Evolutionary conservation across 2,888 invertebrate species (phyloP), one percentile per base, ranked within the genome.

Genomic region (Drosophila parthenogenetica): DNA sequence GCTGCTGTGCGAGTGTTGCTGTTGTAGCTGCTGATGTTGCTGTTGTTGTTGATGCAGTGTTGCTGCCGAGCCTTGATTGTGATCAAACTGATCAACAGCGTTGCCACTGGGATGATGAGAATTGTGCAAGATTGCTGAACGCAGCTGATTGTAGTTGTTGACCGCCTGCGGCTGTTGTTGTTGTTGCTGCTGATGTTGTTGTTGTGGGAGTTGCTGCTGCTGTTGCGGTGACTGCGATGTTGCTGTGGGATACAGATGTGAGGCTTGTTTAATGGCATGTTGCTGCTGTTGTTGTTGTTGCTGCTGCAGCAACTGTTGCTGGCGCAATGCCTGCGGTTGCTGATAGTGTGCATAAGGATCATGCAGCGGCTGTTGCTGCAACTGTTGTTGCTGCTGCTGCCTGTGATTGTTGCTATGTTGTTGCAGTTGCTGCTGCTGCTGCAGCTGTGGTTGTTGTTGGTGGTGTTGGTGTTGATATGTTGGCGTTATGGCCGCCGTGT

Each of bases 181-280:
- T 17, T 90, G 91, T n/a, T 77, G 85, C 22, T 91, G 91, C 5
- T 22, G 22, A 0, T 5, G 22, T 5, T 22, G 22, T 22, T 90
- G 91, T n/a, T 73, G 72, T 29, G 29, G 39, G 8, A 50, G 72
- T 29, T 64, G 78, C 10, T 46, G 87, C 61, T 65, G 73, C 57
- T 61, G 76, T 37, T 69, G 72, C 32, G 62, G 79, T 61, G 67
- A 71, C 59, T 87, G 85, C 58, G 79, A 57, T 60, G 74, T 37
- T 69, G 87, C 90, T 90, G 90, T 80, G 87, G 91, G 91, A 90
- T 91, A 91, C 81, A 91, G 91, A 89, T 91, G 91, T 90, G 91
- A 91, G 87, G 90, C 83, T 89, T 91, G 91, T 87, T 91, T 91
- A 79, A 89, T 86, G 72, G 88, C 78, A 71, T 89, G 86, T 73